Evolutionary conservation across 2,888 invertebrate species (phyloP), one percentile per base, ranked within the genome.

Genomic region (Cheiracanthium punctorium): DNA sequence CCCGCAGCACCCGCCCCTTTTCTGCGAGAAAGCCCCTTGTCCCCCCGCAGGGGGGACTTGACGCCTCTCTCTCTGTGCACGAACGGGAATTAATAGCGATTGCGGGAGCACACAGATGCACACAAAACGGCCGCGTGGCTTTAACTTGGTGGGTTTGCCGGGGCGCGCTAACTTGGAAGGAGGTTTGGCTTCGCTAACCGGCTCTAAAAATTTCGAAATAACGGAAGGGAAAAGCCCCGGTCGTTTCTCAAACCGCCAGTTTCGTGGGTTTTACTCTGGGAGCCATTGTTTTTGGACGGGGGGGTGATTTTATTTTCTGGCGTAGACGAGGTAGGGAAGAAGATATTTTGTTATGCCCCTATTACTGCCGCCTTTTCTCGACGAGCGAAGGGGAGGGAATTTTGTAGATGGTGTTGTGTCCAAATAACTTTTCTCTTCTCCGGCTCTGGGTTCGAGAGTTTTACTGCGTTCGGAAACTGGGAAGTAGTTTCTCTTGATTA

Each of bases 81-180:
- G 14, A 17, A 48, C 10, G 71, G 58, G 84, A 79, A 84, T 84
- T 84, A 84, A 84, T 84, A 84, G 84, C 71, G 82, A 82, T 82
- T 82, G 82, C 76, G 58, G 74, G 70, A 64, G 58, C 69, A n/a
- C n/a, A n/a, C n/a, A n/a, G n/a, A n/a, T n/a, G n/a, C n/a, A n/a
- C 72, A 71, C 75, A 58, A 73, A 73, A 73, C 72, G 67, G 73
- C 72, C 67, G 30, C 65, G 67, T n/a, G 69, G 67, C 77, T 79
- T 79, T 58, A n/a, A n/a, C n/a, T n/a, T n/a, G n/a, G n/a, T n/a
- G 72, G 84, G 84, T 77, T 84, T 84, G 73, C 77, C 32, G 77
- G 1, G n/a, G n/a, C n/a, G n/a, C 29, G 41, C 32, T 24, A 33
- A 71, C 64, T 80, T 71, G 58, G n/a, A n/a, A n/a, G n/a, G n/a